phyloP scores from a whole-genome alignment of 2,888 invertebrate species.

The Synergus laeviventris region DNA sequence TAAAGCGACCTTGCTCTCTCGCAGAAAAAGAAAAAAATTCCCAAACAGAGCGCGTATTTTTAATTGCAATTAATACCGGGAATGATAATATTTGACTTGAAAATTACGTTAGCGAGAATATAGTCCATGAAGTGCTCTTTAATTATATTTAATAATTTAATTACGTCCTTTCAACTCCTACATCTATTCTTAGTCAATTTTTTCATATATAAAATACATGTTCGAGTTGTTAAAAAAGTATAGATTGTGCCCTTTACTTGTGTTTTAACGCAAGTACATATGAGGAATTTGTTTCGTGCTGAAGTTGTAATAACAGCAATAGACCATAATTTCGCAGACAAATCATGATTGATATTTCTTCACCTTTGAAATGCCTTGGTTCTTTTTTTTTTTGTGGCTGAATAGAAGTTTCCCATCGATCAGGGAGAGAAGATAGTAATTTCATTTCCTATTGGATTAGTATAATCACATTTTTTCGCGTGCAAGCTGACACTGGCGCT shows the following conservation, averaged over 20 bases:
- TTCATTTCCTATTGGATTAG: constrained; percentile 1
- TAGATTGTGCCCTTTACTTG: not conserved
- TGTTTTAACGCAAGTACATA: not conserved
- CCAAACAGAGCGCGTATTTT: constrained; percentile 30
- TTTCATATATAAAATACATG: no score
- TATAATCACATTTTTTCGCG: constrained; percentile 17
- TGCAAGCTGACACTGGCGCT: constrained; percentile 4
- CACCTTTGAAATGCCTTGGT: constrained; percentile 9
- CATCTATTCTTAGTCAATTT: no score
- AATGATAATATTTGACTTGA: not conserved
- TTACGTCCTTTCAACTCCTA: not conserved
- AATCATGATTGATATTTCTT: constrained; percentile 24
- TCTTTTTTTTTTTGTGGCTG: constrained; percentile 2
- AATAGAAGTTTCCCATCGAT: constrained; percentile 31
- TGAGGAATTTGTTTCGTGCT: constrained; percentile 2
- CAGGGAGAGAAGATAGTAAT: constrained; percentile 11
- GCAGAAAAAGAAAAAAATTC: constrained; percentile 21
- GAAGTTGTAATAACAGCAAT: constrained; percentile 20
- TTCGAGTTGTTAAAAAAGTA: not conserved
- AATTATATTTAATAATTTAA: not conserved
- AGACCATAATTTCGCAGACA: constrained; percentile 13
- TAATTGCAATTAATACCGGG: constrained; percentile 26
- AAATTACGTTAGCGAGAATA: not conserved
- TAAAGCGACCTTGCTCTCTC: constrained; percentile 29
- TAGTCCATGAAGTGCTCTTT: not conserved